Evolutionary conservation across 2,113 vertebrate species (phyloP).

Genomic region (Alexandromys fortis): DNA sequence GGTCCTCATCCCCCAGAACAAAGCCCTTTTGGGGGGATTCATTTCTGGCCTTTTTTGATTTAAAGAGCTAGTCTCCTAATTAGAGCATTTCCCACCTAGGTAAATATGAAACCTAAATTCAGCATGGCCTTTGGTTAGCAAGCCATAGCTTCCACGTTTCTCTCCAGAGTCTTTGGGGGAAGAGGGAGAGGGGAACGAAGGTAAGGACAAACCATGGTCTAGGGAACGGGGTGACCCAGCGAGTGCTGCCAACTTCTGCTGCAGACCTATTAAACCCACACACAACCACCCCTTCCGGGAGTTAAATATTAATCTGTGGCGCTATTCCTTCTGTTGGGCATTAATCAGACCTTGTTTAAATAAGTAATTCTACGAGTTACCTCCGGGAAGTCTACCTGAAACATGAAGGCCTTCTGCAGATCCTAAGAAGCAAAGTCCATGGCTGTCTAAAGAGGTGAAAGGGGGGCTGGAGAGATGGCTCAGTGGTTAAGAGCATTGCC

Average conservation of each 20-base stretch:
- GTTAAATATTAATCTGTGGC: slow-evolving; percentile 60
- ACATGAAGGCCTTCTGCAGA: slow-evolving; percentile 10
- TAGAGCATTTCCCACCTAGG: slow-evolving; percentile 67
- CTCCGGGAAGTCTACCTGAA: slow-evolving; percentile 43
- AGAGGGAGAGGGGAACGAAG: neutral
- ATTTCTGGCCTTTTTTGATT: slow-evolving; percentile 52
- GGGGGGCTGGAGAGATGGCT: too few species aligned
- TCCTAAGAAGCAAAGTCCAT: slow-evolving; percentile 39
- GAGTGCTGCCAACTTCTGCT: neutral
- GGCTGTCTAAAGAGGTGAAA: neutral
- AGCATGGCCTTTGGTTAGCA: slow-evolving; percentile 56
- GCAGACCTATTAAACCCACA: neutral
- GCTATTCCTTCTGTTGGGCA: neutral
- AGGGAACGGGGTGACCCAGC: neutral
- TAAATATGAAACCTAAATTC: slow-evolving; percentile 70
- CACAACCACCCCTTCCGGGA: neutral
- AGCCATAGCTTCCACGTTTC: slow-evolving; percentile 46
- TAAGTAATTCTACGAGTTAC: slow-evolving; percentile 50
- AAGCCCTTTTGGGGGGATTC: slow-evolving; percentile 30
- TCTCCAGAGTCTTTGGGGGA: neutral
- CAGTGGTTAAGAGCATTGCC: too few species aligned
- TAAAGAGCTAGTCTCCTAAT: slow-evolving; percentile 67
- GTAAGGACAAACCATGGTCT: neutral
- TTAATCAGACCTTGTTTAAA: slow-evolving; percentile 66
- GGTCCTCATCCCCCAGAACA: slow-evolving; percentile 30